Percentiles rank a stretch among this genome's conserved stretches.
These are phyloP conservation scores for Tiliqua scincoides DNA, from an alignment of 2,113 vertebrate species.

Conservation along the genomic window DNA sequence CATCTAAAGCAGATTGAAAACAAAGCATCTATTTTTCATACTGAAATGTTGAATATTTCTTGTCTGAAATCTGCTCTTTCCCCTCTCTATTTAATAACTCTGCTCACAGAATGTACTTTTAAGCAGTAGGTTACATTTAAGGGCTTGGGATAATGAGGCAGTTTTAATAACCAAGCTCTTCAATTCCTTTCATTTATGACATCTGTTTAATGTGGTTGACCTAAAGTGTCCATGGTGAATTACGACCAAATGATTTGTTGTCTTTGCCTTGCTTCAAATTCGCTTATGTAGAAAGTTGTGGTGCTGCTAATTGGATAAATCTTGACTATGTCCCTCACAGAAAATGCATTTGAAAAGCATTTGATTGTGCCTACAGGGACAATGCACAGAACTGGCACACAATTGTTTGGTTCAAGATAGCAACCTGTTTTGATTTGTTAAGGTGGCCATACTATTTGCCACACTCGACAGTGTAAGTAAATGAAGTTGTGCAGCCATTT, in stretches of 20 bases:
- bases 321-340: constrained; percentile 52
- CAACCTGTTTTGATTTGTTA: constrained; percentile 47
- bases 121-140: constrained; percentile 41
- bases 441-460: constrained; percentile 43
- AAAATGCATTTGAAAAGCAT: constrained; percentile 44
- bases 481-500: constrained; percentile 43
- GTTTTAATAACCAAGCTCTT: constrained; percentile 42
- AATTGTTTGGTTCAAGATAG: constrained; percentile 47
- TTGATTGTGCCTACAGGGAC: constrained; percentile 46
- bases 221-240: constrained; percentile 36
- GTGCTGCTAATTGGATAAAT: constrained; percentile 41
- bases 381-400: constrained; percentile 22
- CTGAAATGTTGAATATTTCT: not conserved
- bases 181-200: constrained; percentile 50
- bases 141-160: constrained; percentile 28
- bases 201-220: constrained; percentile 54
- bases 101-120: constrained; percentile 1
- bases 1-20: not conserved
- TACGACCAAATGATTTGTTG: constrained; percentile 27
- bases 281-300: constrained; percentile 39
- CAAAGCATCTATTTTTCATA: not conserved
- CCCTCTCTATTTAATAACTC: constrained; percentile 22
- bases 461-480: constrained; percentile 47
- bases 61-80: not conserved
- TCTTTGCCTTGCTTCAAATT: constrained; percentile 47